Conservation (phyloP, 1,140 invertebrate genomes). For the Lucilia cuprina region DNA sequence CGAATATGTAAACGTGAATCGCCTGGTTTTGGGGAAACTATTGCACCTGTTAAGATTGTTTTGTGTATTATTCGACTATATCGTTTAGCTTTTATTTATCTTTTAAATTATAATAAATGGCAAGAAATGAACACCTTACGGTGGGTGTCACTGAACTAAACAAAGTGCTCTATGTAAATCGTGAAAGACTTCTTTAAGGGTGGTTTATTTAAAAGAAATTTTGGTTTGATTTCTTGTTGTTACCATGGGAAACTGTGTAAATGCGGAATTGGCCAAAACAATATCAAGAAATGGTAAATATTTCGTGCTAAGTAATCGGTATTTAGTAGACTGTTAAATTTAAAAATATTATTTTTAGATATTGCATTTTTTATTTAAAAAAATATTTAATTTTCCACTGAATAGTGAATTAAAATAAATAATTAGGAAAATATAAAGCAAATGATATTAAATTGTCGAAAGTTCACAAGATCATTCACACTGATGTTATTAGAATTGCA, state of each 20-base stretch:
- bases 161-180: background rate
- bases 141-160: constrained; percentile 5
- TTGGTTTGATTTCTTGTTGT: background rate
- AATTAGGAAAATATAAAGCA: too few species aligned
- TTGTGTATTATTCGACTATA: background rate
- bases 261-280: background rate
- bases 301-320: background rate
- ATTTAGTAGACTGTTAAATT: background rate
- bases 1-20: background rate
- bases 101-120: background rate
- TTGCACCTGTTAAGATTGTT: background rate
- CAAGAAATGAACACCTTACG: background rate
- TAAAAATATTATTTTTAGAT: background rate
- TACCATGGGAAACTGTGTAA: background rate
- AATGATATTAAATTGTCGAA: too few species aligned
- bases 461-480: too few species aligned
- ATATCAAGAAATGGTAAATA: background rate
- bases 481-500: too few species aligned
- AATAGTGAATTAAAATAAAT: too few species aligned
- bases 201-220: background rate
- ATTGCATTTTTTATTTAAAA: too few species aligned
- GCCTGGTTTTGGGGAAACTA: background rate
- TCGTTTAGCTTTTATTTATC: background rate
- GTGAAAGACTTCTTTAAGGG: background rate
- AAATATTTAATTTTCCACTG: too few species aligned